Conservation (phyloP, 2,113 vertebrate genomes). For the Collichthys lucidus region DNA sequence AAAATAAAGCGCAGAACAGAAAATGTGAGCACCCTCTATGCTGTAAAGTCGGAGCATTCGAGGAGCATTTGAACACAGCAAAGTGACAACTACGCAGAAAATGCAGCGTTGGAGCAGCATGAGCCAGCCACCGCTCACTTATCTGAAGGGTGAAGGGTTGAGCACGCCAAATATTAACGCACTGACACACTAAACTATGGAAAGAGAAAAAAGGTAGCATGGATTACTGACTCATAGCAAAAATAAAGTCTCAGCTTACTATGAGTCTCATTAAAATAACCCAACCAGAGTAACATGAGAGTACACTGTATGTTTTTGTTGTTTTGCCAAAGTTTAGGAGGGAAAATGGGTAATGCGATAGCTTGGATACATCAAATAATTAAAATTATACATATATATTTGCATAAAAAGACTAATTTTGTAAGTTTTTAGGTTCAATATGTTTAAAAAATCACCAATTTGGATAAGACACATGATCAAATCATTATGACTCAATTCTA, state of each 20-base stretch:
- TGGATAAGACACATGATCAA: neutral
- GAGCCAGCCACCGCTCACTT: neutral
- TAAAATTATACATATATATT: too few species aligned
- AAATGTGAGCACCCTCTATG: fast-evolving
- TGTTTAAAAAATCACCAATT: neutral
- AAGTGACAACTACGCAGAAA: conserved; percentile 28
- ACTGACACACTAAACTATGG: neutral
- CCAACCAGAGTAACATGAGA: neutral
- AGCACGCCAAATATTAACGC: neutral
- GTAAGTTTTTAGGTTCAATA: neutral
- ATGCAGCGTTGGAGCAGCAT: conserved; percentile 28
- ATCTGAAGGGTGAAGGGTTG: conserved; percentile 42
- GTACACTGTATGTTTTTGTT: neutral
- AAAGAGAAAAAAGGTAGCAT: neutral
- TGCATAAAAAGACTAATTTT: too few species aligned
- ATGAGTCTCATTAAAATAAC: too few species aligned
- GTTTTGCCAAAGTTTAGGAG: neutral
- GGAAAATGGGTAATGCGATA: neutral
- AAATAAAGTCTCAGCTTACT: neutral
- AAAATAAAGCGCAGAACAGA: neutral
- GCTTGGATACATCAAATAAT: neutral
- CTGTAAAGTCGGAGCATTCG: fast-evolving
- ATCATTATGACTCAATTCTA: neutral
- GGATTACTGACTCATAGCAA: neutral
- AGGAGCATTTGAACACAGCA: conserved; percentile 47